Evolutionary conservation across 2,113 vertebrate genomes (phyloP).

Genomic region (Mionectes macconnelli): DNA sequence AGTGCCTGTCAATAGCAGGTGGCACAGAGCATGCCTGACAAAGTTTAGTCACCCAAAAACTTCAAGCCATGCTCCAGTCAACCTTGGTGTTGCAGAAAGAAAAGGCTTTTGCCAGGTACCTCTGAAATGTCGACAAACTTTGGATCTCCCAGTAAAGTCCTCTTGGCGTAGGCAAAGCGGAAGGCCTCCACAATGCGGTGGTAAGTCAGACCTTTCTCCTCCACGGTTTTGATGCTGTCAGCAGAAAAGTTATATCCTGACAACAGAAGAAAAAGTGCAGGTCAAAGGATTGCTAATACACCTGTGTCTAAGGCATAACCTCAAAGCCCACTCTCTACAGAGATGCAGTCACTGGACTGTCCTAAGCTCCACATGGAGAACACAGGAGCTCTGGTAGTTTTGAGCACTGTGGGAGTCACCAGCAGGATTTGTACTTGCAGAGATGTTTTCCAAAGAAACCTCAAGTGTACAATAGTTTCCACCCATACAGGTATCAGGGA

Average conservation of each 20-base stretch:
- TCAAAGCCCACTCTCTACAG: background rate
- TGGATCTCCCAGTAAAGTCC: conserved; percentile 87
- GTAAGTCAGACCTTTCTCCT: conserved; percentile 85
- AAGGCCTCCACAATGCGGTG: conserved; percentile 93
- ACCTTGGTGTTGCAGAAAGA: background rate
- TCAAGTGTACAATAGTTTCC: background rate
- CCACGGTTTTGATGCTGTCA: conserved; percentile 72
- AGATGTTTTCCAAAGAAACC: background rate
- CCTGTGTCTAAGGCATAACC: background rate
- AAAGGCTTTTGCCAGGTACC: conserved; percentile 72
- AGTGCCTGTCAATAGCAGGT: background rate
- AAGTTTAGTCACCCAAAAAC: background rate
- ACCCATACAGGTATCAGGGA: background rate
- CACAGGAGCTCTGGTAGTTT: background rate
- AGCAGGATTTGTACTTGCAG: background rate
- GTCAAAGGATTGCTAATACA: background rate
- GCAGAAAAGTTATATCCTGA: conserved; percentile 86
- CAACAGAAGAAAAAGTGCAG: background rate
- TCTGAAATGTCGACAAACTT: conserved; percentile 79
- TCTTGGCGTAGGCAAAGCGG: conserved; percentile 92
- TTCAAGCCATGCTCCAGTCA: background rate
- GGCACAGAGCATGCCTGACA: background rate
- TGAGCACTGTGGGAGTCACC: background rate
- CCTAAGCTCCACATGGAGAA: background rate
- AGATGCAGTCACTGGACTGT: background rate